Base-by-base conservation (phyloP, 2,113 vertebrate genomes). In the Notothenia rossii region DNA sequence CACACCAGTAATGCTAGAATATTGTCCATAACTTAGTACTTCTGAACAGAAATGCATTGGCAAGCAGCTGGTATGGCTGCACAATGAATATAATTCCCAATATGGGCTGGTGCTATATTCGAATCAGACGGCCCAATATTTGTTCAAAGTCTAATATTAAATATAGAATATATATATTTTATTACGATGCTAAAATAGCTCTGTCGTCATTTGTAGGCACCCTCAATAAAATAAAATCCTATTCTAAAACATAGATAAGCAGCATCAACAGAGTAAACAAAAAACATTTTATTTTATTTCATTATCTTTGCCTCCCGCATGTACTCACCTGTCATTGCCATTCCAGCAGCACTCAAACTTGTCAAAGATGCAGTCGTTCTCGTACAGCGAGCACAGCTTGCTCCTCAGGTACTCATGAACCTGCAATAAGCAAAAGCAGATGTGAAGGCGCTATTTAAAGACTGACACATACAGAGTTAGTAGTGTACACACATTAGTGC, bases 321-420 rank as follows among this genome's bases (percentile, higher is more conserved):
- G 56, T 75, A 40, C 82, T 90, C 61, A 95, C 95, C 93, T 95
- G 92, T 96, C 95, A 43, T 94, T 92, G 53, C 95, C 95, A 65
- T 95, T 96, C 94, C 94, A 96, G 93, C 95, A 96, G 92, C 95
- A 96, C 77, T 96, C 95, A 69, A 96, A 96, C 83, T 95, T 96
- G 90, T 96, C 95, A 68, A 96, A 96, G 91, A 96, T 95, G 92
- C 95, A 95, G 92, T 96, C 94, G 22, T 96, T 96, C 86, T 96
- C 94, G 5, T 96, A 96, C 36, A 96, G 94, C 22, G 94, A 96
- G 89, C 95, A 96, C 88, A 96, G 90, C 84, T 96, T 95, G 91
- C 93, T 95, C 92, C 95, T 94, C 86, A 96, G 91, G 71, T 96
- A 95, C 72, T 96, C 95, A 1, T 95, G 95, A 43, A 95, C 95